Conservation (phyloP, 2,113 vertebrate species). For the Macquaria australasica region DNA sequence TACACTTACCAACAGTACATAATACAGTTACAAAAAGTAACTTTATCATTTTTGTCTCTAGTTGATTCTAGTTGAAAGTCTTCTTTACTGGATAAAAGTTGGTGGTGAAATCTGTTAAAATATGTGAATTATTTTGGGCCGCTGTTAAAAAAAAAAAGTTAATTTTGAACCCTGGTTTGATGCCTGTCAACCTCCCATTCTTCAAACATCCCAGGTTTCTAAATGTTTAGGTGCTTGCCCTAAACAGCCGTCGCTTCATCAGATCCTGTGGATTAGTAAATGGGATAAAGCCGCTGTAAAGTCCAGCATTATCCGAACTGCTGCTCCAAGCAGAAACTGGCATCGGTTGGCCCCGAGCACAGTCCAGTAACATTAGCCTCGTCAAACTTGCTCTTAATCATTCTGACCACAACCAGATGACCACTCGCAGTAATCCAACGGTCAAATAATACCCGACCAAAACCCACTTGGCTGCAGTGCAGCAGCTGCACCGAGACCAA, state of each 20-base stretch:
- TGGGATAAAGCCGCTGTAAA: constrained; percentile 4
- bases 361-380: constrained; percentile 15
- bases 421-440: constrained; percentile 17
- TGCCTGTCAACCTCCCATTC: neutral
- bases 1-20: too few relatives aligned
- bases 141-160: neutral
- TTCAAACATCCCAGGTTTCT: neutral
- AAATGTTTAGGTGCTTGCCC: neutral
- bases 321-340: constrained; percentile 1
- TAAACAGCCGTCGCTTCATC: neutral
- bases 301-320: neutral
- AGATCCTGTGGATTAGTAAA: neutral
- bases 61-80: too few relatives aligned
- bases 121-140: neutral
- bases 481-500: constrained; percentile 33
- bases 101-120: neutral
- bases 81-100: neutral
- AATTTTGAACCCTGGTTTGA: neutral
- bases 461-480: constrained; percentile 33
- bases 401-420: constrained; percentile 39
- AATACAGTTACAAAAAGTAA: too few relatives aligned
- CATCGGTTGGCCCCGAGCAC: neutral
- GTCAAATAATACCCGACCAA: constrained; percentile 33
- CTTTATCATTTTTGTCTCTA: too few relatives aligned
- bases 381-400: constrained; percentile 25